A percentile compares a stretch with the other conserved stretches of the same genome.
Conservation (phyloP, 2,113 vertebrate species). For the Pionites leucogaster region DNA sequence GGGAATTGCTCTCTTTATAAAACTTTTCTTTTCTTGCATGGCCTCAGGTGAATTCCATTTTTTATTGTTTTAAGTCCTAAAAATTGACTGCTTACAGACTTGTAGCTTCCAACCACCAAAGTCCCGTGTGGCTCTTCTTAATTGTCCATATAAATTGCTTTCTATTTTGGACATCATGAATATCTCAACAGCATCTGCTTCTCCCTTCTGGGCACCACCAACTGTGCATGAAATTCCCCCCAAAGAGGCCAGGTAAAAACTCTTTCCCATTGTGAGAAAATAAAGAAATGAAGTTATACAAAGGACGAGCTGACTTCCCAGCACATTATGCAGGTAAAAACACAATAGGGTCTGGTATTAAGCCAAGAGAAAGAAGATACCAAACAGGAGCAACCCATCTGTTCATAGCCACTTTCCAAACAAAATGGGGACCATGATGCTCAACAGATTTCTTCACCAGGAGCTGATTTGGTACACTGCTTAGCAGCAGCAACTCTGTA, state of each 20-base stretch:
- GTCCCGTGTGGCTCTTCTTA: conserved; percentile 70
- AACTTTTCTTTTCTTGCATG: conserved; percentile 31
- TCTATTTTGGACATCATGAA: conserved; percentile 75
- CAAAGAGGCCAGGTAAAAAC: conserved; percentile 61
- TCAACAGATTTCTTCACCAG: background rate
- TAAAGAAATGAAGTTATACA: conserved; percentile 65
- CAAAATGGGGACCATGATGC: background rate
- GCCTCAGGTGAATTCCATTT: conserved; percentile 52
- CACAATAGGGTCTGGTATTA: background rate
- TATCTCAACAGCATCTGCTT: conserved; percentile 61
- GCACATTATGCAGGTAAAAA: background rate
- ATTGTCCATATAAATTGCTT: conserved; percentile 81
- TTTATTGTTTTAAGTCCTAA: conserved; percentile 54
- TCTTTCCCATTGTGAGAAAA: conserved; percentile 53
- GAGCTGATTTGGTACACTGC: background rate
- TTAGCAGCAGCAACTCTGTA: background rate
- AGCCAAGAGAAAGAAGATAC: background rate
- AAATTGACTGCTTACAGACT: conserved; percentile 63
- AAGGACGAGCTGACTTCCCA: background rate
- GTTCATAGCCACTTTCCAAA: background rate
- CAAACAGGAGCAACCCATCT: background rate
- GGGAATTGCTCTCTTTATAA: conserved; percentile 44
- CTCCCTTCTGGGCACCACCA: conserved; percentile 72
- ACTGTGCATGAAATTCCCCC: conserved; percentile 58
- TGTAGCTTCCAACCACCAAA: conserved; percentile 57